Evolutionary conservation across 1,140 invertebrate species (phyloP).

Genomic region (Drosophila simulans): DNA sequence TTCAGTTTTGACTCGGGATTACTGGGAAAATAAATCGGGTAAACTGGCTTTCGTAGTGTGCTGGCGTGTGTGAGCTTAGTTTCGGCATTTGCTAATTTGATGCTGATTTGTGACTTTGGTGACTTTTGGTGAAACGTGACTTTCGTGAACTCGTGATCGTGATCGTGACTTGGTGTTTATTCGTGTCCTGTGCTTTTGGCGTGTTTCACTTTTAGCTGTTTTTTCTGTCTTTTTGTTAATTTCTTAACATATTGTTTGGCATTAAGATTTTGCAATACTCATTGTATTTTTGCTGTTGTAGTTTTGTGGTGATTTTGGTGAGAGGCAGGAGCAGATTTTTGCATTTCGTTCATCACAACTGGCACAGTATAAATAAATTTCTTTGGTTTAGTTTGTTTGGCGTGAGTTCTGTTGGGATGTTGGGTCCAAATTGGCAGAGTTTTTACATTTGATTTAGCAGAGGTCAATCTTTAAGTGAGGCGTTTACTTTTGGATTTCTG

Average conservation of each 20-base stretch:
- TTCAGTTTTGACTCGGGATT: not conserved
- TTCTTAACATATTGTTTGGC: constrained; percentile 31
- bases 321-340: constrained; percentile 45
- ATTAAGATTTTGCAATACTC: constrained; percentile 28
- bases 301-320: constrained; percentile 46
- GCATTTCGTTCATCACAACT: constrained; percentile 46
- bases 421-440: constrained; percentile 47
- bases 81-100: constrained; percentile 38
- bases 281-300: constrained; percentile 39
- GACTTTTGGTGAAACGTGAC: constrained; percentile 52
- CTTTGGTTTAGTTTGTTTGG: constrained; percentile 39
- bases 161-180: constrained; percentile 39
- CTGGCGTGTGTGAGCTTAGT: constrained; percentile 37
- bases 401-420: constrained; percentile 48
- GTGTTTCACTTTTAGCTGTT: constrained; percentile 44
- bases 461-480: constrained; percentile 43
- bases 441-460: constrained; percentile 33
- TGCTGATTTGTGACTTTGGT: constrained; percentile 42
- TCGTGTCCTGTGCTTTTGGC: constrained; percentile 50
- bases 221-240: constrained; percentile 35
- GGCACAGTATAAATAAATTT: constrained; percentile 31
- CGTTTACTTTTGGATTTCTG: constrained; percentile 50
- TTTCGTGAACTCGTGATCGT: constrained; percentile 50
- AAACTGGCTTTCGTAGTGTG: constrained; percentile 13
- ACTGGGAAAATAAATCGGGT: not conserved